Conservation (phyloP, 2,113 vertebrate genomes). For the Cyprinodon tularosa region DNA sequence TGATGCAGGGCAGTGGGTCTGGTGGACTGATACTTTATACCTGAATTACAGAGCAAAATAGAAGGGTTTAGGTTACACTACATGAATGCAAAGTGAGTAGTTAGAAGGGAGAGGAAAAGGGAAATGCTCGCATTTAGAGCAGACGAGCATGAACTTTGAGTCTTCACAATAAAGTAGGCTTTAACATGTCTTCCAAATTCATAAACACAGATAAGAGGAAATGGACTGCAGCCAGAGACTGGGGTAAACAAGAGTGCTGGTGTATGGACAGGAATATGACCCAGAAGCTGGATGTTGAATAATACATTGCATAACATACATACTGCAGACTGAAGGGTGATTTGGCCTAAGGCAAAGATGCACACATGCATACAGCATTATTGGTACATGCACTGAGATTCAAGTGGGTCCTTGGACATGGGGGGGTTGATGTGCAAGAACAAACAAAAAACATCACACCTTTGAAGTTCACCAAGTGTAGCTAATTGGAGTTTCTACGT, state of each 20-base stretch:
- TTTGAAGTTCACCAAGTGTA: constrained; percentile 36
- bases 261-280: constrained; percentile 58
- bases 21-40: background rate
- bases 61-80: constrained; percentile 5
- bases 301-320: constrained; percentile 53
- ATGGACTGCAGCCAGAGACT: constrained; percentile 59
- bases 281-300: constrained; percentile 47
- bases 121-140: constrained; percentile 35
- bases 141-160: constrained; percentile 48
- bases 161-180: constrained; percentile 45
- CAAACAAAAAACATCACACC: constrained; percentile 23
- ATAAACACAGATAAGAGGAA: constrained; percentile 43
- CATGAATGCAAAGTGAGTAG: constrained; percentile 6
- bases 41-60: constrained; percentile 14
- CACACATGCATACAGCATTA: constrained; percentile 49
- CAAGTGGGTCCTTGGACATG: constrained; percentile 42
- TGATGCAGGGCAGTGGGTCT: background rate
- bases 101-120: constrained; percentile 37
- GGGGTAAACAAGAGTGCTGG: constrained; percentile 44
- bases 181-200: constrained; percentile 39
- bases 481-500: constrained; percentile 17
- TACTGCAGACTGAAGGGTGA: constrained; percentile 34
- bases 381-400: constrained; percentile 58
- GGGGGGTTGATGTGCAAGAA: constrained; percentile 31
- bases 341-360: constrained; percentile 38